These are phyloP conservation scores for Sciurus niger DNA, from an alignment of 2,113 vertebrate species.

Conservation along the genomic window DNA sequence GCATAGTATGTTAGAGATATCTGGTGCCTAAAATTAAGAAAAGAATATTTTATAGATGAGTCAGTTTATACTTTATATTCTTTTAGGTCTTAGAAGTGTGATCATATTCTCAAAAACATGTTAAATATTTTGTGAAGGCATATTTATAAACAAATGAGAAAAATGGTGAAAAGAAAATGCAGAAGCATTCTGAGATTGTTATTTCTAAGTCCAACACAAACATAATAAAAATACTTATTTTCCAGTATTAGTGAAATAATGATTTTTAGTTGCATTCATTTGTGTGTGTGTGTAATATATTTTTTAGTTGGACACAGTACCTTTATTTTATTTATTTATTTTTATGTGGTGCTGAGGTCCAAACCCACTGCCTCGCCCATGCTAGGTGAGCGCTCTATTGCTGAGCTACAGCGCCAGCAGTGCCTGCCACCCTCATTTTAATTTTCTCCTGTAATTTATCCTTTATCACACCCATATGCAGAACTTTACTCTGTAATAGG, in stretches of 20 bases:
- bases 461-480: no score
- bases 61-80: neutral
- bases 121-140: neutral
- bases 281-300: no score
- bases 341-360: no score
- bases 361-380: no score
- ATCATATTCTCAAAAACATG: slow-evolving; percentile 9
- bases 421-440: neutral
- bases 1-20: slow-evolving; percentile 1
- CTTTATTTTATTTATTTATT: no score
- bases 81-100: slow-evolving; percentile 34
- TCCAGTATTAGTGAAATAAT: neutral
- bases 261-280: slow-evolving; percentile 35
- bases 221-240: slow-evolving; percentile 34
- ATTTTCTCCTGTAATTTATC: neutral
- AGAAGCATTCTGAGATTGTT: slow-evolving; percentile 40
- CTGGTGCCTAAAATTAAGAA: neutral
- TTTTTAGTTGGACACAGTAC: no score
- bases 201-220: neutral
- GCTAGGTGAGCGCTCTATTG: no score
- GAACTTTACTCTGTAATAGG: neutral
- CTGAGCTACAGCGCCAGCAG: no score
- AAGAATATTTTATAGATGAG: neutral
- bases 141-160: neutral
- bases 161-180: neutral